These are phyloP conservation scores for Drosophila acutilabella DNA, from an alignment of 2,888 invertebrate species.

Conservation along the genomic window DNA sequence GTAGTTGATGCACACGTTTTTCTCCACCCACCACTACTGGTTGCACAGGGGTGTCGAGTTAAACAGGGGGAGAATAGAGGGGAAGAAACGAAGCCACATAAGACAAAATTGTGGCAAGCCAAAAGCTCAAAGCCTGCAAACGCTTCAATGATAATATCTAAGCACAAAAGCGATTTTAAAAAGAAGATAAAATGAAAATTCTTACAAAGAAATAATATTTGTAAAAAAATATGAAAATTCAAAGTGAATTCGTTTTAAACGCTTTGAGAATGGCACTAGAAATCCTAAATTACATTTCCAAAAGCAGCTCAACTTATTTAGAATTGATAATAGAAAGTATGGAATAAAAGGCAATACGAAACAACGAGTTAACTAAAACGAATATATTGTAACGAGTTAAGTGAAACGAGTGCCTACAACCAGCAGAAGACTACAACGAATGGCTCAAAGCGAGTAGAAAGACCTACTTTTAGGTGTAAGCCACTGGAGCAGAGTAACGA, in stretches of 20 bases:
- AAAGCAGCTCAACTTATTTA: neutral
- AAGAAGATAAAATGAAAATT: neutral
- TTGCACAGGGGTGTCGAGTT: no score
- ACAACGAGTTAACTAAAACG: neutral
- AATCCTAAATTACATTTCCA: neutral
- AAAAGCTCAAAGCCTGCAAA: conserved; percentile 26
- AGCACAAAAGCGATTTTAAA: conserved; percentile 10
- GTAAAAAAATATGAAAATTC: conserved; percentile 3
- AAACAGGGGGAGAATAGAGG: neutral
- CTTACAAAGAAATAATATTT: conserved; percentile 3
- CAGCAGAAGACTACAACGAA: no score
- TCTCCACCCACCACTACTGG: no score
- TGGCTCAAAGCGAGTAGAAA: no score
- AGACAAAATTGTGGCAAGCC: conserved; percentile 32
- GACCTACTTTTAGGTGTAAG: no score
- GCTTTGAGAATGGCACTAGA: neutral
- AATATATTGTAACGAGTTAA: no score
- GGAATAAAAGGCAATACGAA: neutral
- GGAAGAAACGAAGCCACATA: conserved; percentile 10
- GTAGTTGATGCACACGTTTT: no score
- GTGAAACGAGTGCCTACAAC: no score
- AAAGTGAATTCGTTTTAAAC: neutral
- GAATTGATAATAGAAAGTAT: neutral
- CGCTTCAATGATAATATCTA: conserved; percentile 24
- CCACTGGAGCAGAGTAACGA: no score